A percentile compares a stretch with the other conserved stretches of the same genome.
These are phyloP conservation scores for Seriola quinqueradiata DNA, from an alignment of 2,113 vertebrate species.

Conservation along the genomic window DNA sequence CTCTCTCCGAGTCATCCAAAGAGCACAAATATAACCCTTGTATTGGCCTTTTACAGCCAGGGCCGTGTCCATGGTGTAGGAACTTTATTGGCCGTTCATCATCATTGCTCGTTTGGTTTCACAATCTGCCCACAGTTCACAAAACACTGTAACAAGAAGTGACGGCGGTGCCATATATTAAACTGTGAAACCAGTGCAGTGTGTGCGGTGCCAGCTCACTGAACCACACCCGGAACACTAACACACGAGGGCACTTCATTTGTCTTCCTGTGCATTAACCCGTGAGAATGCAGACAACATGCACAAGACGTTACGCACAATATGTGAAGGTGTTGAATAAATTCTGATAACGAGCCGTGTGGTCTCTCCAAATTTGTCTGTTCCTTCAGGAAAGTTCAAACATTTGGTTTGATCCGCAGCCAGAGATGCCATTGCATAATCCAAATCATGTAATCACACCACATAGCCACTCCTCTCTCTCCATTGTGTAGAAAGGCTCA, in stretches of 20 bases:
- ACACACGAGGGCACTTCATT: slow-evolving; percentile 15
- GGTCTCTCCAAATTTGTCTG: slow-evolving; percentile 19
- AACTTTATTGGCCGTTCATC: slow-evolving; percentile 57
- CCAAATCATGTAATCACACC: slow-evolving; percentile 22
- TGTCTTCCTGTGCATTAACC: not conserved
- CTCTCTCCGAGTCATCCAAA: slow-evolving; percentile 43
- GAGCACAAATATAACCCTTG: slow-evolving; percentile 70
- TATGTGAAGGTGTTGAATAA: slow-evolving; percentile 2
- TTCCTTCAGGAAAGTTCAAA: slow-evolving; percentile 49
- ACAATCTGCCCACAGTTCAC: slow-evolving; percentile 58
- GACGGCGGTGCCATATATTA: slow-evolving; percentile 38
- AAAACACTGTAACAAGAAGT: slow-evolving; percentile 22
- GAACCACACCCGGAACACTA: slow-evolving; percentile 64
- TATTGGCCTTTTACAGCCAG: slow-evolving; percentile 61
- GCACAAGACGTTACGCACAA: not conserved
- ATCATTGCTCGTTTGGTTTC: slow-evolving; percentile 57
- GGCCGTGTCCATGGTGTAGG: slow-evolving; percentile 23
- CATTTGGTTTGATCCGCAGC: slow-evolving; percentile 49
- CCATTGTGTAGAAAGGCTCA: slow-evolving; percentile 23
- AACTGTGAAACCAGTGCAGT: slow-evolving; percentile 36
- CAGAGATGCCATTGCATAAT: slow-evolving; percentile 56
- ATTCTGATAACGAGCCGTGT: slow-evolving; percentile 36
- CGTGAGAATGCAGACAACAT: not conserved
- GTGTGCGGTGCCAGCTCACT: slow-evolving; percentile 25
- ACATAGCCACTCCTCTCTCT: slow-evolving; percentile 45